A percentile compares a stretch with the other conserved stretches of the same genome.
Evolutionary conservation across 1,140 invertebrate genomes (phyloP).

Genomic region (Danaus melanippus): DNA sequence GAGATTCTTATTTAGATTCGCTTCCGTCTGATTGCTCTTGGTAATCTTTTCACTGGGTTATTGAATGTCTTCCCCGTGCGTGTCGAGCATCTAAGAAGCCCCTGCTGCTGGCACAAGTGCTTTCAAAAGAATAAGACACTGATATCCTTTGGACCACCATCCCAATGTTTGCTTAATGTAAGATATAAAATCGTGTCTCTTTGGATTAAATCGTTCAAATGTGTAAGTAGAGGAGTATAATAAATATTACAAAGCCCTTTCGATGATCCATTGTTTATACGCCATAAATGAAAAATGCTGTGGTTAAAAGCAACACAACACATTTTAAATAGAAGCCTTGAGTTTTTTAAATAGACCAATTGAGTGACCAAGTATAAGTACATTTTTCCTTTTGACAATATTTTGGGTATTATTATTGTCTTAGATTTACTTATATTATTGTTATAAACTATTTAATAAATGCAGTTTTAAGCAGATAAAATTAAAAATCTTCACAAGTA

Average conservation of each 20-base stretch:
- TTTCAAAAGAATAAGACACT: constrained; percentile 41
- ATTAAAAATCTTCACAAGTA: too few relatives aligned
- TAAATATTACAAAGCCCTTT: constrained; percentile 27
- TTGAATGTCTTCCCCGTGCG: constrained; percentile 69
- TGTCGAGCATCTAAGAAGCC: constrained; percentile 50
- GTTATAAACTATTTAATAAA: too few relatives aligned
- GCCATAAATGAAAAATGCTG: too few relatives aligned
- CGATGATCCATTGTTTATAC: neutral
- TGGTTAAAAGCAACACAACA: too few relatives aligned
- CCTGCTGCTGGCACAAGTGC: constrained; percentile 27
- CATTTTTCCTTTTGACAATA: too few relatives aligned
- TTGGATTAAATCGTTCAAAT: constrained; percentile 36
- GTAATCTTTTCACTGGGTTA: constrained; percentile 71
- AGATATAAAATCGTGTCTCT: constrained; percentile 46
- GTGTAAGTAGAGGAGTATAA: constrained; percentile 22
- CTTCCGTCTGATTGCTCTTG: constrained; percentile 71
- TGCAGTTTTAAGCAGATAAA: too few relatives aligned
- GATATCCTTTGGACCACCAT: constrained; percentile 48
- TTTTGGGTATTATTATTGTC: too few relatives aligned
- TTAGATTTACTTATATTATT: too few relatives aligned
- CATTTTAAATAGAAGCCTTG: too few relatives aligned
- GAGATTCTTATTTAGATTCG: constrained; percentile 72
- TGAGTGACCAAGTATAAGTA: too few relatives aligned
- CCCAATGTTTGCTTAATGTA: constrained; percentile 42
- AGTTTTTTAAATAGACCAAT: too few relatives aligned